These are phyloP conservation scores for Heteropelma amictum DNA, from an alignment of 2,888 invertebrate species.

Conservation along the genomic window DNA sequence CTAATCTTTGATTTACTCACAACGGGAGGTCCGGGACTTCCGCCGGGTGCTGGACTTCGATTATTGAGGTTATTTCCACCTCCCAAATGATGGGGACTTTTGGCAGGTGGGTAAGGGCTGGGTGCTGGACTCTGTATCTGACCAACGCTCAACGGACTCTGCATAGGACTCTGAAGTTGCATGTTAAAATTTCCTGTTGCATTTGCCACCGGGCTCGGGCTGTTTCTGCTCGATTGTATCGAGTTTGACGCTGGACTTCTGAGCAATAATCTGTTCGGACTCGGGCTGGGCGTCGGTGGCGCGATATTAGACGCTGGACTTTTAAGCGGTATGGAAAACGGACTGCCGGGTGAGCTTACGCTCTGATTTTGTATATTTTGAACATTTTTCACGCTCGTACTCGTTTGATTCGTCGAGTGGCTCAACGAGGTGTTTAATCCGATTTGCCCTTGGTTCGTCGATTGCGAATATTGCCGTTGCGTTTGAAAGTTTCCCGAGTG, in stretches of 20 bases:
- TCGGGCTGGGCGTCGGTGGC: slow-evolving; percentile 76
- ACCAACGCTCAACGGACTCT: slow-evolving; percentile 75
- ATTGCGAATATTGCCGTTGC: slow-evolving; percentile 71
- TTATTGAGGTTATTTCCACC: slow-evolving; percentile 70
- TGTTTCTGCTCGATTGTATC: slow-evolving; percentile 74
- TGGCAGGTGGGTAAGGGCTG: slow-evolving; percentile 76
- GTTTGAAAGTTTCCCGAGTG: slow-evolving; percentile 65
- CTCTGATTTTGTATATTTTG: slow-evolving; percentile 74
- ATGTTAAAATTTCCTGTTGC: slow-evolving; percentile 70
- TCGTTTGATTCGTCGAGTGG: slow-evolving; percentile 56
- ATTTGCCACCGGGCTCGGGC: slow-evolving; percentile 73
- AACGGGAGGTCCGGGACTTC: slow-evolving; percentile 76
- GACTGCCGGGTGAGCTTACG: slow-evolving; percentile 74
- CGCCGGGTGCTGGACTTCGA: slow-evolving; percentile 75
- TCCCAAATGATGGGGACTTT: slow-evolving; percentile 74
- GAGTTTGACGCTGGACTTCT: slow-evolving; percentile 76
- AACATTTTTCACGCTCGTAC: slow-evolving; percentile 72
- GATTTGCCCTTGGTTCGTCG: slow-evolving; percentile 12
- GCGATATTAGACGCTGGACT: slow-evolving; percentile 76
- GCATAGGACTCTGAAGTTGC: slow-evolving; percentile 76
- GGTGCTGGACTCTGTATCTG: slow-evolving; percentile 76
- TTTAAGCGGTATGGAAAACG: slow-evolving; percentile 76
- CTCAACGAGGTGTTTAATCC: slow-evolving; percentile 41
- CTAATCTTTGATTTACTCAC: slow-evolving; percentile 61
- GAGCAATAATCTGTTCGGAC: slow-evolving; percentile 74